Base-by-base conservation (phyloP, 2,113 vertebrate species). In the Accipiter cooperii region DNA sequence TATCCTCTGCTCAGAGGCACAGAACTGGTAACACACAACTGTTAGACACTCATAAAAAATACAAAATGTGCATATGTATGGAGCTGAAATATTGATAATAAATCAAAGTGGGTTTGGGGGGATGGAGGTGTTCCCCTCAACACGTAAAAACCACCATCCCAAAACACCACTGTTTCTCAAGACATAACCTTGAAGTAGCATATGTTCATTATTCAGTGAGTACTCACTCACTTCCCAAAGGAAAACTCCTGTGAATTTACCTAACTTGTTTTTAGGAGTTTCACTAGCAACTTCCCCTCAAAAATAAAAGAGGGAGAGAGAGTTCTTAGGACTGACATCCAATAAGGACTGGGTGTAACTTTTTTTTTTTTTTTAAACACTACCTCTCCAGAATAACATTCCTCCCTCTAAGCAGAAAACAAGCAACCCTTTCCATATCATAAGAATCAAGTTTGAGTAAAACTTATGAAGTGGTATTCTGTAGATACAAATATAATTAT, bases 131-230 rank as follows among this genome's bases (percentile, higher is more conserved):
- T n/a, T 36, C 33, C 47, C 26, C 24, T 42, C 33, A 49, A 29
- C 31, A 19, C 94, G 98, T 98, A 89, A 98, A 98, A 93, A 98
- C 94, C 49, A 98, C 98, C 97, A 98, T 94, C 51, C 98, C 98
- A 46, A 98, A 98, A 92, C 98, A 98, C 97, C 98, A 98, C 47
- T 97, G 97, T 10, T 98, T 60, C 98, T 98, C 79, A 98, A 94
- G 31, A 98, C 88, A 36, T 98, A 98, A 44, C 98, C 98, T 91
- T 98, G 86, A 70, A 99, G 87, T 68, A 98, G 95, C 90, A 98
- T 97, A 83, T 97, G 98, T 91, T 98, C 96, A n/a, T 98, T 98
- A 94, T 96, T 97, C 84, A 98, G 98, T 8, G 95, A 57, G 84
- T 98, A 96, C 77, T 98, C 98, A 81, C 93, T 97, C 74, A 97